These are phyloP conservation scores for Eurystomus glaucurus DNA, from an alignment of 2,797 vertebrate species.

Conservation along the genomic window DNA sequence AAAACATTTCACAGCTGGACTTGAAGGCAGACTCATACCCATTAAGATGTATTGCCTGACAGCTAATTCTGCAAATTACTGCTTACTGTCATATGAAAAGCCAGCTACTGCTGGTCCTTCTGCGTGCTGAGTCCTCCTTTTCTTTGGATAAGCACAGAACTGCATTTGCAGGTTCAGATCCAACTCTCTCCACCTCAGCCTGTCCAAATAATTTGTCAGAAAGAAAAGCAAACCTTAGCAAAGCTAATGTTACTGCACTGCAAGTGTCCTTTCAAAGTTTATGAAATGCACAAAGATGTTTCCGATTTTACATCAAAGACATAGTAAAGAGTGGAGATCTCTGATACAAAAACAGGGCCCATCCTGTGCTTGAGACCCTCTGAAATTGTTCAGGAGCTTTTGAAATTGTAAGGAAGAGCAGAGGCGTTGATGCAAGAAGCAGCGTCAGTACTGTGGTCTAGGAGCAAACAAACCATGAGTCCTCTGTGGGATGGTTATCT, in stretches of 20 bases:
- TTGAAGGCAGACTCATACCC: neutral
- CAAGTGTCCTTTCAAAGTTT: neutral
- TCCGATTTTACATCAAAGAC: neutral
- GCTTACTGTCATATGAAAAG: neutral
- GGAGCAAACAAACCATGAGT: neutral
- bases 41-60: neutral
- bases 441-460: neutral
- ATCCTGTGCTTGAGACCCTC: neutral
- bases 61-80: neutral
- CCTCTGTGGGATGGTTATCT: neutral
- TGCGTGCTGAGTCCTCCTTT: neutral
- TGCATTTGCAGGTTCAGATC: neutral
- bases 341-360: neutral
- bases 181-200: neutral
- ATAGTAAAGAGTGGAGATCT: neutral
- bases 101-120: neutral
- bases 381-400: neutral
- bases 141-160: neutral
- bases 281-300: neutral
- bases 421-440: neutral
- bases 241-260: neutral
- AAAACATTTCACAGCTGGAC: neutral
- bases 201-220: neutral
- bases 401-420: neutral
- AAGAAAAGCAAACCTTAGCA: neutral